These are phyloP conservation scores for Tachina grossa DNA, from an alignment of 2,888 invertebrate genomes.

Conservation along the genomic window DNA sequence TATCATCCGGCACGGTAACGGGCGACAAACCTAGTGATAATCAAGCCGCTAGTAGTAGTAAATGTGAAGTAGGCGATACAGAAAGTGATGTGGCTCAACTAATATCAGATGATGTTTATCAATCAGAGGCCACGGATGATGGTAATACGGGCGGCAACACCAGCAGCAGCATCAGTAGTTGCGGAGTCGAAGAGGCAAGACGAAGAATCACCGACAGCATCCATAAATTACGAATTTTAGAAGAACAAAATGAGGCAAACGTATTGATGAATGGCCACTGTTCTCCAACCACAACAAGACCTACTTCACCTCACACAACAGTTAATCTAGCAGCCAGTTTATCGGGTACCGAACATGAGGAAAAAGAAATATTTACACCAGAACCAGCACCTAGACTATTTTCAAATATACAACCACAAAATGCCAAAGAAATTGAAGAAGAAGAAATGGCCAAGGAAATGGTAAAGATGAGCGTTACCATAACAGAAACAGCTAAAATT, in stretches of 20 bases:
- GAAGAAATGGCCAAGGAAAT: constrained; percentile 72
- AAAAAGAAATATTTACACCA: constrained; percentile 68
- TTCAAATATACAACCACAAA: constrained; percentile 73
- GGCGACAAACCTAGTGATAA: constrained; percentile 75
- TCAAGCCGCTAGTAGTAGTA: constrained; percentile 77
- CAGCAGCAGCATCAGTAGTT: constrained; percentile 72
- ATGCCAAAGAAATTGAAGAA: constrained; percentile 57
- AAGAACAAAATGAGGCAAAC: constrained; percentile 71
- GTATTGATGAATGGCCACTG: constrained; percentile 68
- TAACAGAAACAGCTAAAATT: constrained; percentile 77
- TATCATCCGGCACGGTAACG: constrained; percentile 81
- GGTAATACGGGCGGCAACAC: constrained; percentile 68
- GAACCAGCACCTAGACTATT: constrained; percentile 75
- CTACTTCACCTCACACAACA: constrained; percentile 8
- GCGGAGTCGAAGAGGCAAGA: constrained; percentile 63
- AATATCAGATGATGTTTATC: constrained; percentile 78
- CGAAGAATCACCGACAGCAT: constrained; percentile 73
- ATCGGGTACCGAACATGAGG: constrained; percentile 5
- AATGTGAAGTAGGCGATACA: constrained; percentile 77
- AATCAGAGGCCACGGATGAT: constrained; percentile 80
- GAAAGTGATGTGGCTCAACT: constrained; percentile 80
- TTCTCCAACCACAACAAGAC: constrained; percentile 38
- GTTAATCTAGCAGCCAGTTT: neutral
- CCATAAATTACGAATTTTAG: constrained; percentile 80
- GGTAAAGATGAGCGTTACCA: constrained; percentile 76